These are phyloP conservation scores for Gymnocypris eckloni DNA, from an alignment of 2,797 vertebrate species.

Conservation along the genomic window DNA sequence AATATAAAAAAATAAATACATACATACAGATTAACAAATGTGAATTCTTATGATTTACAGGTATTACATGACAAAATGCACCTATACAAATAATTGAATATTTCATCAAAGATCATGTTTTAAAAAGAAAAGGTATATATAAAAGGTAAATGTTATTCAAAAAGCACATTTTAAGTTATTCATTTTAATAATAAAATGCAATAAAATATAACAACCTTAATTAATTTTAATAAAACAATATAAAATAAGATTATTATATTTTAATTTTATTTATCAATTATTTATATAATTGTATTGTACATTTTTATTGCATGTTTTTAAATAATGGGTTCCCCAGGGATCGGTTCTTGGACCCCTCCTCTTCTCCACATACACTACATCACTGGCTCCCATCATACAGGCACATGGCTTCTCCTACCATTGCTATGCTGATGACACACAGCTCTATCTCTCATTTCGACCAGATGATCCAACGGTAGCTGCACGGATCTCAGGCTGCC, in stretches of 20 bases:
- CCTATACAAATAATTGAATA: neutral
- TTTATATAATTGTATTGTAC: neutral
- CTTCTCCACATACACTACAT: no score
- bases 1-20: neutral
- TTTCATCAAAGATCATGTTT: neutral
- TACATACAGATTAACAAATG: neutral
- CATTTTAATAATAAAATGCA: neutral
- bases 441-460: no score
- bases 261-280: neutral
- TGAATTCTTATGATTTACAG: neutral
- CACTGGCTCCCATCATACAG: no score
- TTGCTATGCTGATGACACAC: no score
- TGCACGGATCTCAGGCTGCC: no score
- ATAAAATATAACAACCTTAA: neutral
- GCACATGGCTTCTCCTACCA: no score
- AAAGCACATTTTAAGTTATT: neutral
- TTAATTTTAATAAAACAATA: neutral
- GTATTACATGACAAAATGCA: neutral
- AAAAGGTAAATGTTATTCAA: neutral
- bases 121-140: neutral
- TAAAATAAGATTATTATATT: neutral
- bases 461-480: no score
- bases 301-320: neutral
- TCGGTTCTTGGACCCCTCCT: no score
- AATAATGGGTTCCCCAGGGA: no score